Evolutionary conservation across 2,888 invertebrate species (phyloP).

Genomic region (Polylopha cassiicola): DNA sequence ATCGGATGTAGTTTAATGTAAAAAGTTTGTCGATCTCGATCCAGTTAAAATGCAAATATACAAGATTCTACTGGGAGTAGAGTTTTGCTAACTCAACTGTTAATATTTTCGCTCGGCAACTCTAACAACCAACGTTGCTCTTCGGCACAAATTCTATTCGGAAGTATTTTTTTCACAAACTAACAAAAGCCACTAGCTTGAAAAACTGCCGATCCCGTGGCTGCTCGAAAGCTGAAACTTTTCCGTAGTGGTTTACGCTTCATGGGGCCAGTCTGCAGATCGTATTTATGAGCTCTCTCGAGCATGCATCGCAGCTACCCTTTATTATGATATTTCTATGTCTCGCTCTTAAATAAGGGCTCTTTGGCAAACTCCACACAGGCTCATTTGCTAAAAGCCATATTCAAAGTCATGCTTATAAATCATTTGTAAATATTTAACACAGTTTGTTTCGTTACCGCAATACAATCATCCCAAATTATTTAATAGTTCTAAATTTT

Average conservation of each 20-base stretch:
- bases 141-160: no score
- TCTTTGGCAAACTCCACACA: constrained; percentile 34
- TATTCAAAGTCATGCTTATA: no score
- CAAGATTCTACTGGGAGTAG: constrained; percentile 32
- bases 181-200: neutral
- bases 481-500: constrained; percentile 31
- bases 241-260: constrained; percentile 38
- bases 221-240: constrained; percentile 28
- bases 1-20: constrained; percentile 49
- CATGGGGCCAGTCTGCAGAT: constrained; percentile 39
- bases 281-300: constrained; percentile 51
- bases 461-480: constrained; percentile 17
- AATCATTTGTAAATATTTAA: constrained; percentile 2
- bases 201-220: neutral
- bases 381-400: constrained; percentile 8
- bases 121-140: neutral
- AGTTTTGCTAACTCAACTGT: constrained; percentile 20
- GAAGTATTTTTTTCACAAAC: no score
- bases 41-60: constrained; percentile 56
- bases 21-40: constrained; percentile 53
- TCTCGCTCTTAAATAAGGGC: constrained; percentile 50
- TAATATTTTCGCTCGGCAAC: constrained; percentile 9
- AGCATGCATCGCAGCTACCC: constrained; percentile 39
- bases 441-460: constrained; percentile 7
- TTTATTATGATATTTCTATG: constrained; percentile 57